These are phyloP conservation scores for Drosophila pallidifrons DNA, from an alignment of 1,140 invertebrate species.

Conservation along the genomic window DNA sequence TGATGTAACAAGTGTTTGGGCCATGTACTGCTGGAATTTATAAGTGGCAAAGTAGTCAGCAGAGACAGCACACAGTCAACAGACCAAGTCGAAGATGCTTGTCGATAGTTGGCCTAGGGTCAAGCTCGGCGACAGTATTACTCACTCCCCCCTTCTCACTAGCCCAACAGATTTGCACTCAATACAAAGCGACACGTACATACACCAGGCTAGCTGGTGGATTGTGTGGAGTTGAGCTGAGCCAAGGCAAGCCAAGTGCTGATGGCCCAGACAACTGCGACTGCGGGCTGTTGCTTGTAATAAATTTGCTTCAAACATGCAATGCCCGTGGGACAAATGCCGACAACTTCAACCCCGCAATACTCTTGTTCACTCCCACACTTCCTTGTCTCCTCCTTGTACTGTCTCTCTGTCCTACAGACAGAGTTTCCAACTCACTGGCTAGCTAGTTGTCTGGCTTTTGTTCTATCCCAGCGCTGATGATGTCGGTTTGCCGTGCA, in stretches of 20 bases:
- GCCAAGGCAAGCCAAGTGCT: conserved; percentile 59
- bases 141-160: conserved; percentile 18
- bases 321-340: conserved; percentile 79
- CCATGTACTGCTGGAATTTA: conserved; percentile 83
- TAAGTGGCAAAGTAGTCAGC: conserved; percentile 76
- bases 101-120: conserved; percentile 76
- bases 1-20: conserved; percentile 84
- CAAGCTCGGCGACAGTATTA: conserved; percentile 38
- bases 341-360: conserved; percentile 47
- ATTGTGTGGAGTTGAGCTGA: conserved; percentile 12
- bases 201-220: neutral
- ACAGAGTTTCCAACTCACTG: conserved; percentile 17
- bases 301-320: conserved; percentile 83
- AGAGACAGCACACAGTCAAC: conserved; percentile 62
- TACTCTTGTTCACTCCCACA: neutral
- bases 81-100: conserved; percentile 71
- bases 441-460: conserved; percentile 58
- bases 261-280: conserved; percentile 77
- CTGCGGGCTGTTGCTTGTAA: conserved; percentile 79
- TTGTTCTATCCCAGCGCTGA: conserved; percentile 77
- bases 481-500: conserved; percentile 82
- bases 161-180: conserved; percentile 67
- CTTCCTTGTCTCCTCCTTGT: neutral
- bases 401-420: neutral
- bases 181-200: conserved; percentile 74